phyloP scores from a whole-genome alignment of 2,797 vertebrate genomes.

The Carapus acus region DNA sequence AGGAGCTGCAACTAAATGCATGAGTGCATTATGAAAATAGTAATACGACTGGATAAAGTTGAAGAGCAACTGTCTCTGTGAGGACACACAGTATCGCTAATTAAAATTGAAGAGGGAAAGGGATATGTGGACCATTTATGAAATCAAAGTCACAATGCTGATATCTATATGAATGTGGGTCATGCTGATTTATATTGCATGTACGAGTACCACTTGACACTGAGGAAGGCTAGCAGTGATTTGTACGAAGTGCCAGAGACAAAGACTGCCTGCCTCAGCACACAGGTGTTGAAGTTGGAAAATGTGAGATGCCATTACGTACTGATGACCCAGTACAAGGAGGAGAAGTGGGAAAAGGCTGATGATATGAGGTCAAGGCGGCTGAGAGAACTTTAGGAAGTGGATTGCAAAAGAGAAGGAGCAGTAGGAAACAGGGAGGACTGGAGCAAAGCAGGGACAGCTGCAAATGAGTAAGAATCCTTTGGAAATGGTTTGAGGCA shows the following conservation, averaged over 20 bases:
- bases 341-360: slow-evolving; percentile 7
- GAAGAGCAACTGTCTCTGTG: background rate
- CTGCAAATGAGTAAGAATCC: slow-evolving; percentile 45
- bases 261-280: background rate
- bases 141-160: background rate
- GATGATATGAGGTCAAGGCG: slow-evolving; percentile 20
- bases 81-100: too few species aligned
- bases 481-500: slow-evolving; percentile 64
- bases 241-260: slow-evolving; percentile 9
- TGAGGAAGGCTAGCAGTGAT: slow-evolving; percentile 2
- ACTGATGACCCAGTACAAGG: slow-evolving; percentile 8
- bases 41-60: too few species aligned
- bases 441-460: slow-evolving; percentile 23
- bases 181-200: background rate
- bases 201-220: background rate
- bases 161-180: slow-evolving; percentile 6
- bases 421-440: slow-evolving; percentile 18
- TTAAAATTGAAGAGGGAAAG: too few species aligned
- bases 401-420: slow-evolving; percentile 15
- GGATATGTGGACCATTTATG: too few species aligned
- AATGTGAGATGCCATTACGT: slow-evolving; percentile 30
- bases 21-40: too few species aligned
- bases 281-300: slow-evolving; percentile 37
- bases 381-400: slow-evolving; percentile 28
- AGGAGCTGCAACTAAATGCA: too few species aligned